Conservation (phyloP, 2,797 vertebrate genomes). For the Kryptolebias ocellatus region DNA sequence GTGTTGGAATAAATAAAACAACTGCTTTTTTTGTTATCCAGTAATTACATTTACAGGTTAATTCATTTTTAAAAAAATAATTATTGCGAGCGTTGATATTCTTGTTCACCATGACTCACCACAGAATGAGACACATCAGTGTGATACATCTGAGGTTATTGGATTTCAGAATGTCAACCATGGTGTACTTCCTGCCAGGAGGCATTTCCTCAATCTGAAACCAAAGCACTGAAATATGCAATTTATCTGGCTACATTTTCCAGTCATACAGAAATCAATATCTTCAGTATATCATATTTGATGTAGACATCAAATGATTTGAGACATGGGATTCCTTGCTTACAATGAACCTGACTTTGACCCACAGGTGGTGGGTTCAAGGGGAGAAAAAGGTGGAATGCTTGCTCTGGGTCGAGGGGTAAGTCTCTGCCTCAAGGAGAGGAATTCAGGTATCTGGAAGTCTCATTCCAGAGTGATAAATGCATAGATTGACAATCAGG, state of each 20-base stretch:
- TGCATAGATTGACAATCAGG: no score
- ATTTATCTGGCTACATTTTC: neutral
- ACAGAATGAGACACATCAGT: constrained; percentile 88
- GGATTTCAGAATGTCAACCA: constrained; percentile 87
- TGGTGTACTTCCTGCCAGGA: constrained; percentile 72
- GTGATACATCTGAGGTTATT: constrained; percentile 88
- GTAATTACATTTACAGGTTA: neutral
- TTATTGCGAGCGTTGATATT: neutral
- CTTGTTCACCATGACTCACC: constrained; percentile 78
- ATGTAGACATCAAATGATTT: no score
- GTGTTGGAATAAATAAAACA: neutral
- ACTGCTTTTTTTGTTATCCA: neutral
- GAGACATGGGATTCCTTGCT: no score
- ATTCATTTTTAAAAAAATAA: neutral
- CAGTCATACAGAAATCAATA: neutral
- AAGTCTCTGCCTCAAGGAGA: no score
- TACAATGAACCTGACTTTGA: no score
- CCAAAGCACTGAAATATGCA: neutral
- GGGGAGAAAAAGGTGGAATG: no score
- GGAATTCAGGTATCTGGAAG: no score
- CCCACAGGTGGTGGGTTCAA: no score
- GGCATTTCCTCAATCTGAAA: constrained; percentile 33
- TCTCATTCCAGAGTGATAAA: no score
- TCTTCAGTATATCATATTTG: neutral
- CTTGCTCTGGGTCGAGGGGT: no score